A percentile compares a stretch with the other conserved stretches of the same genome.
phyloP scores from a whole-genome alignment of 1,140 invertebrate genomes.

The Trissolcus basalis region DNA sequence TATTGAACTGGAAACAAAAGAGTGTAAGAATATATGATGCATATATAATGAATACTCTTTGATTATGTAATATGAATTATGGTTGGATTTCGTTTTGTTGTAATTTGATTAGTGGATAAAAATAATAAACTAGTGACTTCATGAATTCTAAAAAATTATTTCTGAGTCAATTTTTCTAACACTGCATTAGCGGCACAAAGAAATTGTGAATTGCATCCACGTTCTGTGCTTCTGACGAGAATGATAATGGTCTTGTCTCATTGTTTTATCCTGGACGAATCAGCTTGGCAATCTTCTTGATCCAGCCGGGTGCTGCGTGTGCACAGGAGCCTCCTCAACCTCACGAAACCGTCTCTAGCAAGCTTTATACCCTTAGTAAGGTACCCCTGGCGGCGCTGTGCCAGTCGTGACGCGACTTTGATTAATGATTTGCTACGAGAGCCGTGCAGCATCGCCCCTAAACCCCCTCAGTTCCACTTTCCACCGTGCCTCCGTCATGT shows the following conservation, averaged over 20 bases:
- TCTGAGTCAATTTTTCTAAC: conserved; percentile 5
- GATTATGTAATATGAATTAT: too few species aligned
- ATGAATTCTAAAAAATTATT: background rate
- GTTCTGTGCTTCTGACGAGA: conserved; percentile 44
- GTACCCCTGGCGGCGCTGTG: conserved; percentile 73
- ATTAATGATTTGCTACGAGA: conserved; percentile 74
- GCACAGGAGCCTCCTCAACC: conserved; percentile 68
- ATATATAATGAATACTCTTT: too few species aligned
- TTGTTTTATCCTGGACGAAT: conserved; percentile 62
- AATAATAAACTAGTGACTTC: background rate
- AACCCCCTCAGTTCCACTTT: conserved; percentile 48
- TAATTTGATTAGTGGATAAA: too few species aligned
- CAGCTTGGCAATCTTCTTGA: conserved; percentile 62
- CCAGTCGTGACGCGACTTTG: conserved; percentile 75
- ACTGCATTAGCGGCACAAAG: conserved; percentile 1
- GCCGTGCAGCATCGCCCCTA: conserved; percentile 69
- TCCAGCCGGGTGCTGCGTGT: conserved; percentile 51
- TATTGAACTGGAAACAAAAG: too few species aligned
- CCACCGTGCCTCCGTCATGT: conserved; percentile 44
- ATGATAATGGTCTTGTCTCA: conserved; percentile 69
- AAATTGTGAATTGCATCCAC: conserved; percentile 39
- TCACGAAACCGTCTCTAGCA: conserved; percentile 62
- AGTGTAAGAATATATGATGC: too few species aligned
- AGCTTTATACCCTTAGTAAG: conserved; percentile 72
- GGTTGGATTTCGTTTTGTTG: too few species aligned